These are phyloP conservation scores for Protodeltote pygarga DNA, from an alignment of 2,888 invertebrate species.

Conservation along the genomic window DNA sequence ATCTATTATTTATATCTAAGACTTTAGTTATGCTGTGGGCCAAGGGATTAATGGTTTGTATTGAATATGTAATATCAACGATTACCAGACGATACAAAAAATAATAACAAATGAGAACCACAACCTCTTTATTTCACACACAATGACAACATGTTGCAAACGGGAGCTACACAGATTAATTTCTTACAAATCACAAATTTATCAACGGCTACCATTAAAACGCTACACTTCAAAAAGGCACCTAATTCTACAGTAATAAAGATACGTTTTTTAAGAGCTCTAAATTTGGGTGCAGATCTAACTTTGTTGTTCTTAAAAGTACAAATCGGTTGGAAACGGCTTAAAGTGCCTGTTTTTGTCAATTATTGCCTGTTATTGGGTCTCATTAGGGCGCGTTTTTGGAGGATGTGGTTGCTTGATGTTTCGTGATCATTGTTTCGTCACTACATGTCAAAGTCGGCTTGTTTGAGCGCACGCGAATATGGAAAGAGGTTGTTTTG, in stretches of 20 bases:
- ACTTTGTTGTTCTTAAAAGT: conserved; percentile 1
- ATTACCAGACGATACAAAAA: conserved; percentile 21
- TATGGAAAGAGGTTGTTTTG: conserved; percentile 13
- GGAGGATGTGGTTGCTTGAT: conserved; percentile 44
- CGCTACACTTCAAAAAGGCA: background rate
- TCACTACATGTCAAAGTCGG: conserved; percentile 33
- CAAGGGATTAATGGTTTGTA: no score
- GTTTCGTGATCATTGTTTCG: conserved; percentile 39
- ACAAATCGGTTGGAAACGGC: conserved; percentile 30
- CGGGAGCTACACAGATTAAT: conserved; percentile 42
- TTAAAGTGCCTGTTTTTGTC: conserved; percentile 33
- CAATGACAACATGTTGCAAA: conserved; percentile 48
- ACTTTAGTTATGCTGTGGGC: no score
- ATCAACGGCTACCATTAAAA: background rate
- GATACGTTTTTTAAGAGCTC: rapidly evolving
- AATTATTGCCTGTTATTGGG: conserved; percentile 35
- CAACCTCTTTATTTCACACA: conserved; percentile 22
- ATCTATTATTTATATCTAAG: no score
- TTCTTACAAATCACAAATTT: conserved; percentile 23
- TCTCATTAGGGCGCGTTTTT: conserved; percentile 33
- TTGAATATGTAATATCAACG: no score
- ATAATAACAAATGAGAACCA: conserved; percentile 36
- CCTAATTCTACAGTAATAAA: background rate
- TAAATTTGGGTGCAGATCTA: background rate
- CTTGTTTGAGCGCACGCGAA: conserved; percentile 27